Evolutionary conservation across 2,888 invertebrate species (phyloP).

Genomic region (Epicampocera succincta): DNA sequence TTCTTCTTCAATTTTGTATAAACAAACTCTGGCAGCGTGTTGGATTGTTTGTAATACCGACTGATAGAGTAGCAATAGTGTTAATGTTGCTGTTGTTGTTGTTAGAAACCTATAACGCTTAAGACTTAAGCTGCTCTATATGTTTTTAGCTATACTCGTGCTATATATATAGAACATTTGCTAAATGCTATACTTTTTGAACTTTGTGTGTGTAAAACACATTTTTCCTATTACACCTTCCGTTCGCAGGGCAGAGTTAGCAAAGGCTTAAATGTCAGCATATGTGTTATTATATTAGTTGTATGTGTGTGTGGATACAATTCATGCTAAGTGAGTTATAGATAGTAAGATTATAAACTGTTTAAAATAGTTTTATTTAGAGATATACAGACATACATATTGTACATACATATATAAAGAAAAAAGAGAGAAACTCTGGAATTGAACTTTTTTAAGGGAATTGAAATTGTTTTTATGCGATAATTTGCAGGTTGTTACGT

Average conservation of each 20-base stretch:
- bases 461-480: no score
- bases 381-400: not conserved
- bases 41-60: constrained; percentile 24
- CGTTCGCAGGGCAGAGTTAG: not conserved
- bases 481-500: no score
- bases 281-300: constrained; percentile 51
- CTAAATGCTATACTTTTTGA: constrained; percentile 66
- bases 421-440: not conserved
- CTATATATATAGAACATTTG: constrained; percentile 48
- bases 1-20: constrained; percentile 11
- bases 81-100: not conserved
- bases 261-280: constrained; percentile 32
- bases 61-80: constrained; percentile 12
- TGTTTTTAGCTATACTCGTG: constrained; percentile 46
- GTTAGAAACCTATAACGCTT: constrained; percentile 76
- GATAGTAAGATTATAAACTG: constrained; percentile 60
- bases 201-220: constrained; percentile 55
- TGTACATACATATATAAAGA: no score
- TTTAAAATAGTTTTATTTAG: constrained; percentile 43
- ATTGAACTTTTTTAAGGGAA: no score
- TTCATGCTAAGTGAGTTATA: constrained; percentile 62
- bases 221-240: constrained; percentile 33
- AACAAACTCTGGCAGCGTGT: constrained; percentile 13
- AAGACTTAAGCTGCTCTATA: constrained; percentile 78
- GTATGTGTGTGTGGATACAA: constrained; percentile 42